These are phyloP conservation scores for Bombus picipes DNA, from an alignment of 1,140 invertebrate species.

Conservation along the genomic window DNA sequence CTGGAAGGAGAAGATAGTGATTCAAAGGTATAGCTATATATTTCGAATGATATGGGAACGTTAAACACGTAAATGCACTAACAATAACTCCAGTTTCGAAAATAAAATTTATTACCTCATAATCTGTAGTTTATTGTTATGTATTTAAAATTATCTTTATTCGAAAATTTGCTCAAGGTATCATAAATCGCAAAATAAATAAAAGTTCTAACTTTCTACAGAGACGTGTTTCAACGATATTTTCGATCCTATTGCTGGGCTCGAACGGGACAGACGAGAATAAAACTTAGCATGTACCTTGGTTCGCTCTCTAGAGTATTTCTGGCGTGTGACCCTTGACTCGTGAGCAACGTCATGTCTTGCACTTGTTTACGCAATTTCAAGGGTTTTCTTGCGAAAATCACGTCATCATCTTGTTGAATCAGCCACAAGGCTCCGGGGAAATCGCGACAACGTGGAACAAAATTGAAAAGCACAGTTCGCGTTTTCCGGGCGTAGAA, in stretches of 20 bases:
- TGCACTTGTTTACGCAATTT: constrained; percentile 38
- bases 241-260: background rate
- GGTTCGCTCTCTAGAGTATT: constrained; percentile 43
- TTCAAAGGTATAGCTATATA: too few species aligned
- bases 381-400: constrained; percentile 21
- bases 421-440: background rate
- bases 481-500: background rate
- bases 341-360: constrained; percentile 21
- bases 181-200: too few species aligned
- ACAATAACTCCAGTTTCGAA: background rate
- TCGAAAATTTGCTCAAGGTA: background rate
- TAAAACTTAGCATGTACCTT: background rate
- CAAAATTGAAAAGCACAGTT: constrained; percentile 3
- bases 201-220: background rate
- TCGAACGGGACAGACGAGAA: background rate
- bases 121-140: background rate
- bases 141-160: background rate
- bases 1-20: too few species aligned
- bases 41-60: background rate
- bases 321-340: constrained; percentile 51
- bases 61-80: background rate
- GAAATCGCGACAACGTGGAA: background rate
- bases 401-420: constrained; percentile 5
- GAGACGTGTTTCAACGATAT: background rate
- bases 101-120: background rate